Conservation (phyloP, 2,888 invertebrate genomes). For the Dimorphilus gyrociliatus region DNA sequence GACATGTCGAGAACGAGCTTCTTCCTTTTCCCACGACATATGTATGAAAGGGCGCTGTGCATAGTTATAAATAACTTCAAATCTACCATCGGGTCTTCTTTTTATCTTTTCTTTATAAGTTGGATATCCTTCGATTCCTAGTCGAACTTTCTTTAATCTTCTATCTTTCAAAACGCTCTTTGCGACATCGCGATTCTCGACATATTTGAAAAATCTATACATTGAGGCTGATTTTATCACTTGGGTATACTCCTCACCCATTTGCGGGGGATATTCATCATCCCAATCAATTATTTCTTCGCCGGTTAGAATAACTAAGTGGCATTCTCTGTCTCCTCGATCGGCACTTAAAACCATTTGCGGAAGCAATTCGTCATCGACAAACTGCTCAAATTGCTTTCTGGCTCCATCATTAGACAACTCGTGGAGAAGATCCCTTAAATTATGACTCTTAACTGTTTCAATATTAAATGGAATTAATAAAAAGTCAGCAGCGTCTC, state of each 20-base stretch:
- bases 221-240: slow-evolving; percentile 83
- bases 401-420: slow-evolving; percentile 97
- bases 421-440: slow-evolving; percentile 85
- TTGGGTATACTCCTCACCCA: slow-evolving; percentile 94
- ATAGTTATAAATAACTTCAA: slow-evolving; percentile 95
- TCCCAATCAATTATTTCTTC: slow-evolving; percentile 97
- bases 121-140: slow-evolving; percentile 97
- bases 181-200: slow-evolving; percentile 96
- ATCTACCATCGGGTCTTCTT: slow-evolving; percentile 76
- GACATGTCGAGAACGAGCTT: slow-evolving; percentile 93
- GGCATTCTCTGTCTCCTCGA: slow-evolving; percentile 90
- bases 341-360: slow-evolving; percentile 68
- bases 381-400: slow-evolving; percentile 83
- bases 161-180: slow-evolving; percentile 97
- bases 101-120: slow-evolving; percentile 98
- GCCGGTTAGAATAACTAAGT: slow-evolving; percentile 83
- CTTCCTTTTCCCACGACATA: slow-evolving; percentile 99
- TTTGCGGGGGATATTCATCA: slow-evolving; percentile 94
- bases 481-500: slow-evolving; percentile 96
- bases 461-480: slow-evolving; percentile 89
- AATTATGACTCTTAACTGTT: slow-evolving; percentile 72
- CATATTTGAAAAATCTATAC: slow-evolving; percentile 97
- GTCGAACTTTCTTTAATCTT: slow-evolving; percentile 89
- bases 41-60: slow-evolving; percentile 97
- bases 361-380: slow-evolving; percentile 86